A percentile compares a stretch with the other conserved stretches of the same genome.
These are phyloP conservation scores for Melinaea marsaeus DNA, from an alignment of 2,888 invertebrate species.

Conservation along the genomic window DNA sequence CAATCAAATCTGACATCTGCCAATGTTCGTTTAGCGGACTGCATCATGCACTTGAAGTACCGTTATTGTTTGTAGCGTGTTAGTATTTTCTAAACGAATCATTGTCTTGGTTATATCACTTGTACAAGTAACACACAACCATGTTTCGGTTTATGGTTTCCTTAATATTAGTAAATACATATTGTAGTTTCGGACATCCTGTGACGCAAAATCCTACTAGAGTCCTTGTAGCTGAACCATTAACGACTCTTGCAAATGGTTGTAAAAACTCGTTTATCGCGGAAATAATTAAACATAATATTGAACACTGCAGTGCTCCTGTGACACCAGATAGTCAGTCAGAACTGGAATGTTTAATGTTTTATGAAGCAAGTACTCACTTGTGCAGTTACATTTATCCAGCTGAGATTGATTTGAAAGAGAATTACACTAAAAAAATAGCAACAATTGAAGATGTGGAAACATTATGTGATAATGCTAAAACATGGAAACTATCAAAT, in stretches of 20 bases:
- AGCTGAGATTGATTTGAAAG: constrained; percentile 40
- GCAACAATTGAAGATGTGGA: constrained; percentile 44
- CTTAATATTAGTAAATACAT: constrained; percentile 52
- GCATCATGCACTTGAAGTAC: constrained; percentile 2
- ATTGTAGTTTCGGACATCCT: constrained; percentile 51
- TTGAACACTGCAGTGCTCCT: constrained; percentile 45
- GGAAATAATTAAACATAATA: constrained; percentile 44
- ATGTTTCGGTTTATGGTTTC: constrained; percentile 55
- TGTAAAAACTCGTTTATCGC: constrained; percentile 54
- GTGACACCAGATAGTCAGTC: constrained; percentile 40
- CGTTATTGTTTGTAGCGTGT: constrained; percentile 13
- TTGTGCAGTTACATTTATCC: constrained; percentile 47
- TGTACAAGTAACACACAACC: constrained; percentile 1
- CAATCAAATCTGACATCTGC: too few relatives aligned
- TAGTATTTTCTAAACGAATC: constrained; percentile 1
- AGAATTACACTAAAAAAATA: constrained; percentile 43
- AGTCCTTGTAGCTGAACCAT: constrained; percentile 28
- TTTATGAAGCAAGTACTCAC: constrained; percentile 62
- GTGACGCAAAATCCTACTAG: constrained; percentile 34
- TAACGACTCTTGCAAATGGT: constrained; percentile 41
- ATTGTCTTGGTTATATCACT: not conserved
- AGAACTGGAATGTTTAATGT: constrained; percentile 58
- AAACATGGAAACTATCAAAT: constrained; percentile 50
- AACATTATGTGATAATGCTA: constrained; percentile 47
- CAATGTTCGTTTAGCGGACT: too few relatives aligned